Evolutionary conservation across 1,140 invertebrate genomes (phyloP).

Genomic region (Drosophila setifemur): DNA sequence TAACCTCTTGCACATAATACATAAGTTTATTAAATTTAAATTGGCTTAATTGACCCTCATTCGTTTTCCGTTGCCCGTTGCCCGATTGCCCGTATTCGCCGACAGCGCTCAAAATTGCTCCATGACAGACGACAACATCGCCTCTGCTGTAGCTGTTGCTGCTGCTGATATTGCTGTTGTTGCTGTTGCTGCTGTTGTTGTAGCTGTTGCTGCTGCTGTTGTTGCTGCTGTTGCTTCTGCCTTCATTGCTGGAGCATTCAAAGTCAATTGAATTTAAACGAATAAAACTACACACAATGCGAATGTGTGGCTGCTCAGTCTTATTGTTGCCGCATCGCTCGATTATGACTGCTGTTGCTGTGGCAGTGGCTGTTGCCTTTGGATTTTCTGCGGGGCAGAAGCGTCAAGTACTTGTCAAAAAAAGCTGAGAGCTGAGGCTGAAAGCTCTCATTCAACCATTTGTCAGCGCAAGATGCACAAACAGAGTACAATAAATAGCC

Average conservation of each 20-base stretch:
- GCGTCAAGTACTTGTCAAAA: constrained; percentile 64
- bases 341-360: constrained; percentile 51
- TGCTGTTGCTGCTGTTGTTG: constrained; percentile 1
- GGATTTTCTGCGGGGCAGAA: constrained; percentile 11
- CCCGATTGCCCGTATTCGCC: constrained; percentile 37
- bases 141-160: constrained; percentile 6
- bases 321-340: constrained; percentile 46
- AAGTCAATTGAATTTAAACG: constrained; percentile 80
- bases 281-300: constrained; percentile 74
- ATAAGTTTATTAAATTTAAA: constrained; percentile 82
- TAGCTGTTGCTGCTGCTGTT: neutral
- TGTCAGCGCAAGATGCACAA: constrained; percentile 49
- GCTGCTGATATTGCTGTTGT: constrained; percentile 8
- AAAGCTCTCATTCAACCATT: constrained; percentile 57
- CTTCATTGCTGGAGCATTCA: constrained; percentile 78
- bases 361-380: too few species aligned
- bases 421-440: constrained; percentile 16
- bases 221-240: constrained; percentile 11
- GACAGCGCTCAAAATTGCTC: constrained; percentile 42
- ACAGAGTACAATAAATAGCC: constrained; percentile 36
- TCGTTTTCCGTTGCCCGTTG: constrained; percentile 71
- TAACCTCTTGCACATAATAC: constrained; percentile 80
- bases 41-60: constrained; percentile 82
- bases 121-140: constrained; percentile 53
- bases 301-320: constrained; percentile 41